Evolutionary conservation across 2,797 vertebrate species (phyloP).

Genomic region (Odontamblyopus rebecca): DNA sequence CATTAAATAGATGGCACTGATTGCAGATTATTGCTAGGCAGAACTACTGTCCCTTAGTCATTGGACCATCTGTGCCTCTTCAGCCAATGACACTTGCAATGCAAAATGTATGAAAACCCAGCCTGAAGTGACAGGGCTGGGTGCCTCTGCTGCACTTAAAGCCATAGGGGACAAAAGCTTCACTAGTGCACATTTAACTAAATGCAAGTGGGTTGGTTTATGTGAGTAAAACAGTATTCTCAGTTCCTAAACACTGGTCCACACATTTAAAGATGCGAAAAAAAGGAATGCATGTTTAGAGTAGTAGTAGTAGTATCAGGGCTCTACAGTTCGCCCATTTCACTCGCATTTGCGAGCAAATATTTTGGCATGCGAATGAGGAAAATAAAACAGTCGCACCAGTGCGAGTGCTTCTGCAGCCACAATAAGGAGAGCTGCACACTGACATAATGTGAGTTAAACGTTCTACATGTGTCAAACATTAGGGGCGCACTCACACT

Average conservation of each 20-base stretch:
- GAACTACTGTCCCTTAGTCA: slow-evolving; percentile 52
- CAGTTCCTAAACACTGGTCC: neutral
- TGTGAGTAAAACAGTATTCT: neutral
- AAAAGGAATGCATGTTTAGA: too few relatives aligned
- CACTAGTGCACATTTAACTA: slow-evolving; percentile 14
- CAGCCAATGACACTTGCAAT: slow-evolving; percentile 55
- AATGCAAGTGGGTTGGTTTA: slow-evolving; percentile 17
- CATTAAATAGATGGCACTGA: slow-evolving; percentile 51
- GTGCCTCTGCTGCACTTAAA: slow-evolving; percentile 23
- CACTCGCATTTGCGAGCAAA: too few relatives aligned
- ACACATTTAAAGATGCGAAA: neutral
- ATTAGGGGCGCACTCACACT: too few relatives aligned
- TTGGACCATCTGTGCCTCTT: slow-evolving; percentile 65
- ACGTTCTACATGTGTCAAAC: too few relatives aligned
- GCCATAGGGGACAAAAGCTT: slow-evolving; percentile 17
- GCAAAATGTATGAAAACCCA: slow-evolving; percentile 45
- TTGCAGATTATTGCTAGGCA: slow-evolving; percentile 59
- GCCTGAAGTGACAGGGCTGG: slow-evolving; percentile 34
- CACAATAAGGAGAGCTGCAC: too few relatives aligned
- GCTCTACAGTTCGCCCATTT: too few relatives aligned
- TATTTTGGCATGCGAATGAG: too few relatives aligned
- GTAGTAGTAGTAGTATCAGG: too few relatives aligned
- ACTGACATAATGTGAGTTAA: too few relatives aligned
- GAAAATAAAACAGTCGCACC: too few relatives aligned
- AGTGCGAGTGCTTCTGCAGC: too few relatives aligned